phyloP scores from a whole-genome alignment of 2,888 invertebrate species.

The Amphiduros pacificus region DNA sequence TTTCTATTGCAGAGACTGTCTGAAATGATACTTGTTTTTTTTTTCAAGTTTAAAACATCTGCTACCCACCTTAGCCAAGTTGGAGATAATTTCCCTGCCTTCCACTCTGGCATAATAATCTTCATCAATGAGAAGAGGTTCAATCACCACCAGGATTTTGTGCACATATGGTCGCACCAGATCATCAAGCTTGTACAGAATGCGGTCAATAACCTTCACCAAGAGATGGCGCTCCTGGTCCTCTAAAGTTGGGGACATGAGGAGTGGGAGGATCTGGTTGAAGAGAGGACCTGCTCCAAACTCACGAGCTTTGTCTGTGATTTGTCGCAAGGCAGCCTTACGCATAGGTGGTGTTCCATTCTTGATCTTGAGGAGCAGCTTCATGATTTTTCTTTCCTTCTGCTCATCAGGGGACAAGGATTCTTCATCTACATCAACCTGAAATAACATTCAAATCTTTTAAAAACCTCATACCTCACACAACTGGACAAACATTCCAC shows the following conservation, averaged over 20 bases:
- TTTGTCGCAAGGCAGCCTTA: slow-evolving; percentile 88
- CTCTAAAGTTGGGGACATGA: slow-evolving; percentile 99
- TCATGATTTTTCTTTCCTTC: slow-evolving; percentile 99
- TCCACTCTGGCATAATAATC: slow-evolving; percentile 99
- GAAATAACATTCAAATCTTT: slow-evolving; percentile 60
- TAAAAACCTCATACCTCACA: background rate
- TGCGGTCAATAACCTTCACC: slow-evolving; percentile 94
- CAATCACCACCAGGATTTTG: slow-evolving; percentile 98
- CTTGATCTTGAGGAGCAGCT: slow-evolving; percentile 94
- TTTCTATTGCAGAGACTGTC: too few relatives aligned
- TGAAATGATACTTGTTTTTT: too few relatives aligned
- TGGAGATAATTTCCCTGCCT: slow-evolving; percentile 98
- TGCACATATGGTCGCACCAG: slow-evolving; percentile 98
- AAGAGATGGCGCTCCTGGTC: slow-evolving; percentile 98
- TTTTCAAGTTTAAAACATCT: too few relatives aligned
- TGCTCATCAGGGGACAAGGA: slow-evolving; percentile 92
- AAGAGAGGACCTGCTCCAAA: slow-evolving; percentile 98
- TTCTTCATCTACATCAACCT: slow-evolving; percentile 96
- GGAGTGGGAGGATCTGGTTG: slow-evolving; percentile 95
- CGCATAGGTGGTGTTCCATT: slow-evolving; percentile 99
- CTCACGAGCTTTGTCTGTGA: slow-evolving; percentile 97
- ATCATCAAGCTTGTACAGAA: slow-evolving; percentile 97
- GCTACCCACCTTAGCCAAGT: slow-evolving; percentile 83
- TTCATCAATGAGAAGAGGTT: slow-evolving; percentile 97
- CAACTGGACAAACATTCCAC: too few relatives aligned